Evolutionary conservation across 1,140 invertebrate genomes (phyloP).

Genomic region (Halictus rubicundus): DNA sequence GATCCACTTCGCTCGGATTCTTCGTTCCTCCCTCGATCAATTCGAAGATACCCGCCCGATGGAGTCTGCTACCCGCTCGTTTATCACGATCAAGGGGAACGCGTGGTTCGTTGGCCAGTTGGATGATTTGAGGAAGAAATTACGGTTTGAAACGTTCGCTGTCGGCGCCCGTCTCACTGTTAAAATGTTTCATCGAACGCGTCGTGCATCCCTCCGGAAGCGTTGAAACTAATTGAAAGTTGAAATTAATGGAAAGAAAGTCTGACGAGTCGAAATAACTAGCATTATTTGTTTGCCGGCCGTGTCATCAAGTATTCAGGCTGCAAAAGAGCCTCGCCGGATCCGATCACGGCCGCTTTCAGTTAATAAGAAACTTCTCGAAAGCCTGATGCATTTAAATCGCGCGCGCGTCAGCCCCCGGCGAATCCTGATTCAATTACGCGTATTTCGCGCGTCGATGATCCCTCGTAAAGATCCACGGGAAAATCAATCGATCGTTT

Average conservation of each 20-base stretch:
- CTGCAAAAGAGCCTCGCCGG: slow-evolving; percentile 50
- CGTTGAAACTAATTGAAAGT: no score
- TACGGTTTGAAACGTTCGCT: no score
- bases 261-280: no score
- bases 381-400: slow-evolving; percentile 66
- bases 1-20: no score
- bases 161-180: no score
- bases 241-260: no score
- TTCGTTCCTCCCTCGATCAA: not conserved
- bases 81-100: not conserved
- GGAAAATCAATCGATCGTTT: no score
- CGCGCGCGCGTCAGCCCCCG: slow-evolving; percentile 17
- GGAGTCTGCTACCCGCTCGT: not conserved
- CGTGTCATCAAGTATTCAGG: slow-evolving; percentile 62
- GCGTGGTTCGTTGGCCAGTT: no score
- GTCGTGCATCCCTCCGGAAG: no score
- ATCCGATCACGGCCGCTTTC: slow-evolving; percentile 48
- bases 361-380: slow-evolving; percentile 64
- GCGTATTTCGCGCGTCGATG: slow-evolving; percentile 20
- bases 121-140: no score
- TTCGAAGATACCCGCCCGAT: not conserved
- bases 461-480: not conserved
- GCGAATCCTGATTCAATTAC: slow-evolving; percentile 57
- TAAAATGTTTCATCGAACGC: no score
- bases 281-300: no score